These are phyloP conservation scores for Diplodus puntazzo DNA, from an alignment of 2,797 vertebrate species.

Conservation along the genomic window DNA sequence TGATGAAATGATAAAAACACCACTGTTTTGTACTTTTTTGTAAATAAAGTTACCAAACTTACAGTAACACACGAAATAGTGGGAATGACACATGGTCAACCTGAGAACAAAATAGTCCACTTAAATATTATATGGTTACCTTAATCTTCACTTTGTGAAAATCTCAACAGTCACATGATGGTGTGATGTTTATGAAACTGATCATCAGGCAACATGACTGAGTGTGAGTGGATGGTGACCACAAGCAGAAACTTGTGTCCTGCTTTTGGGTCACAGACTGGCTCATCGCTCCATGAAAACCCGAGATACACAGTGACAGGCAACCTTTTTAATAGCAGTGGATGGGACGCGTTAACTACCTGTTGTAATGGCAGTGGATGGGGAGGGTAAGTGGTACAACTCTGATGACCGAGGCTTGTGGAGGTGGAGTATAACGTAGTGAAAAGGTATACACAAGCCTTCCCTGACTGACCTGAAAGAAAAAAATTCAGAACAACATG, in stretches of 20 bases:
- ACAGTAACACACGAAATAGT: too few relatives aligned
- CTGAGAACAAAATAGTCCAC: too few relatives aligned
- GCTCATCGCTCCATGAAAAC: background rate
- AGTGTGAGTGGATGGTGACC: too few relatives aligned
- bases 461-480: constrained; percentile 66
- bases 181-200: background rate
- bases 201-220: background rate
- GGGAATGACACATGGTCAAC: too few relatives aligned
- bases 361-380: constrained; percentile 78
- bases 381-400: constrained; percentile 65
- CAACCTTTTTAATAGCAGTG: background rate
- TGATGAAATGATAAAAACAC: too few relatives aligned
- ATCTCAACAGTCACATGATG: too few relatives aligned
- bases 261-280: background rate
- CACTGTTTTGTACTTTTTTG: too few relatives aligned
- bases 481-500: background rate
- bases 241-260: background rate
- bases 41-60: too few relatives aligned
- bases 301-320: background rate
- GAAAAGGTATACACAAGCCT: constrained; percentile 73
- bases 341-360: constrained; percentile 51
- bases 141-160: too few relatives aligned
- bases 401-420: constrained; percentile 65
- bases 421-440: constrained; percentile 64
- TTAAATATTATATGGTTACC: too few relatives aligned